These are phyloP conservation scores for Cheiracanthium punctorium DNA, from an alignment of 2,888 invertebrate genomes.

Conservation along the genomic window DNA sequence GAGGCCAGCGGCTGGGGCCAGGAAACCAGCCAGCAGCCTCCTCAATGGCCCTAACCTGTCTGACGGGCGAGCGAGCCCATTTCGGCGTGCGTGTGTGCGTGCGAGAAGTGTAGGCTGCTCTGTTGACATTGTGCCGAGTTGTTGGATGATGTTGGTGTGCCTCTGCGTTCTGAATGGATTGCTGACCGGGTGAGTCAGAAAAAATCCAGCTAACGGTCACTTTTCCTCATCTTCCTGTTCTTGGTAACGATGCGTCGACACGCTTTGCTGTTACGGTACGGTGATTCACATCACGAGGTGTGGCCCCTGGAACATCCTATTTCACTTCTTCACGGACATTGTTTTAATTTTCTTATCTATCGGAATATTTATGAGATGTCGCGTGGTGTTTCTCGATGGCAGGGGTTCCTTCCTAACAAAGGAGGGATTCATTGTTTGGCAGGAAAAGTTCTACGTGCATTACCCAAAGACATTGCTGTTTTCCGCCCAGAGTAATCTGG, in stretches of 20 bases:
- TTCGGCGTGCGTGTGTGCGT: background rate
- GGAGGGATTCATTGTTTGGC: no score
- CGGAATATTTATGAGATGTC: no score
- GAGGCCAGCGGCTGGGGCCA: constrained; percentile 48
- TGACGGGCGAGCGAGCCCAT: constrained; percentile 33
- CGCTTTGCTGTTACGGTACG: background rate
- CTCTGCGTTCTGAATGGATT: background rate
- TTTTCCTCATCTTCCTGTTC: background rate
- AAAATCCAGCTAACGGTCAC: background rate
- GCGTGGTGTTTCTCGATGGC: no score
- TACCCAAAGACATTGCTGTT: no score
- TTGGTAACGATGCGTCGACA: background rate
- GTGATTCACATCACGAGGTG: no score
- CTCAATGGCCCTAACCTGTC: constrained; percentile 48
- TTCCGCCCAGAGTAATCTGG: no score
- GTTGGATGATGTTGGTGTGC: background rate
- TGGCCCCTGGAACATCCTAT: no score
- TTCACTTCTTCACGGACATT: no score
- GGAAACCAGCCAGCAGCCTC: constrained; percentile 1
- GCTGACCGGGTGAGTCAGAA: background rate
- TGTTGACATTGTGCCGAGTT: background rate
- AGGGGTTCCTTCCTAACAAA: no score
- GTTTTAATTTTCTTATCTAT: no score
- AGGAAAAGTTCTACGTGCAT: no score
- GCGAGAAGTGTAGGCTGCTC: background rate